Evolutionary conservation across 2,797 vertebrate species (phyloP).

Genomic region (Triplophysa yarkandensis): DNA sequence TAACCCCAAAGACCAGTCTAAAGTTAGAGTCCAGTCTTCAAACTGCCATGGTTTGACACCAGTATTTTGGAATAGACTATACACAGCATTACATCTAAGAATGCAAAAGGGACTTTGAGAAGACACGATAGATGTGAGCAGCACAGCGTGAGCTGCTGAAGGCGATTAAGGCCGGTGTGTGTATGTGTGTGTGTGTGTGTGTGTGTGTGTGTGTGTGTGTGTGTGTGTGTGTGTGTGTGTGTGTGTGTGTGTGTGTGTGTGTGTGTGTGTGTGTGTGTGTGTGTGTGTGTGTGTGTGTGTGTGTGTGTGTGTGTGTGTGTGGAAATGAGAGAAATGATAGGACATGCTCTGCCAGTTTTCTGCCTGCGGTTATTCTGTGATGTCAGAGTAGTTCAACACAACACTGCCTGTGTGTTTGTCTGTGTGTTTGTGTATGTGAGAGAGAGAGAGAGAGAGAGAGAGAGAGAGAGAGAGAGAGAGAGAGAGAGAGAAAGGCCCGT

Average conservation of each 20-base stretch:
- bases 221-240: slow-evolving; percentile 20
- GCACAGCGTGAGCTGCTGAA: slow-evolving; percentile 33
- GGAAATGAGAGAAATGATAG: slow-evolving; percentile 64
- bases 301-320: slow-evolving; percentile 35
- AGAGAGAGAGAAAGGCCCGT: slow-evolving; percentile 52
- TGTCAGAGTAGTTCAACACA: slow-evolving; percentile 68
- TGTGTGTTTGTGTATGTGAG: no score
- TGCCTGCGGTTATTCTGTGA: slow-evolving; percentile 70
- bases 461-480: slow-evolving; percentile 48
- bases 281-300: slow-evolving; percentile 13
- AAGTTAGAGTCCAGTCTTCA: no score
- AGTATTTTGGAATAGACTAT: neutral
- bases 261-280: slow-evolving; percentile 37
- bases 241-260: slow-evolving; percentile 35
- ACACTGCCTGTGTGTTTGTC: slow-evolving; percentile 40
- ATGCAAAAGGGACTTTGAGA: slow-evolving; percentile 15
- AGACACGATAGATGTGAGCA: slow-evolving; percentile 12
- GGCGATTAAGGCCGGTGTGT: slow-evolving; percentile 22
- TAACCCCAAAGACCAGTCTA: no score
- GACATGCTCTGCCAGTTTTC: slow-evolving; percentile 72
- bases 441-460: slow-evolving; percentile 1
- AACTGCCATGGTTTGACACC: neutral
- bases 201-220: slow-evolving; percentile 18
- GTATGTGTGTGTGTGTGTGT: slow-evolving; percentile 37
- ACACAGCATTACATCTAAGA: neutral